These are phyloP conservation scores for Paramisgurnus dabryanus DNA, from an alignment of 2,113 vertebrate genomes.

Conservation along the genomic window DNA sequence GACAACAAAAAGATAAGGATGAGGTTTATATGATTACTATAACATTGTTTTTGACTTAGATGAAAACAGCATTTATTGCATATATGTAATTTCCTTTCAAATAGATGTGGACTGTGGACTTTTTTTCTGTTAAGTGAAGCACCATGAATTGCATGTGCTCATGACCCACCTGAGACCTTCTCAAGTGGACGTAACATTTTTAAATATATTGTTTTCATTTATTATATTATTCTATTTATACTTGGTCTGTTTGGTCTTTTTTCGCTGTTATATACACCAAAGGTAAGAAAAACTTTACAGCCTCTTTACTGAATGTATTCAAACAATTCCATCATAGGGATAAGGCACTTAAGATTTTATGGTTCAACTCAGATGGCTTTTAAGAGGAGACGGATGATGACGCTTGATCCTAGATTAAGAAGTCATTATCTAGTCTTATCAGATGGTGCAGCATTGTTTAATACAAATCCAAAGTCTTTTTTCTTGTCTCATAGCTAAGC, in stretches of 20 bases:
- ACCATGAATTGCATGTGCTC: too few species aligned
- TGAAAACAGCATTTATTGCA: too few species aligned
- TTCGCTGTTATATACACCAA: neutral
- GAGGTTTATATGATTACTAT: too few species aligned
- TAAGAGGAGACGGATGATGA: neutral
- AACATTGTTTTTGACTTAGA: too few species aligned
- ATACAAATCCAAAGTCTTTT: constrained; percentile 49
- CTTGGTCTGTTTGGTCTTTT: too few species aligned
- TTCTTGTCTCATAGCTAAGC: constrained; percentile 52
- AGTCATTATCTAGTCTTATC: constrained; percentile 27
- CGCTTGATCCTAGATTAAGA: constrained; percentile 28
- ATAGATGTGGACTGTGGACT: neutral
- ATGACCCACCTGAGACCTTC: too few species aligned
- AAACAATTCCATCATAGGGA: constrained; percentile 3
- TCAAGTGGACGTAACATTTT: too few species aligned
- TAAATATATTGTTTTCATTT: too few species aligned
- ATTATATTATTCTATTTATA: too few species aligned
- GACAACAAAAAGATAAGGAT: too few species aligned
- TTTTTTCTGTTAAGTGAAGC: too few species aligned
- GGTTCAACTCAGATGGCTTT: constrained; percentile 3
- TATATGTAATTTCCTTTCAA: neutral
- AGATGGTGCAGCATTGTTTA: constrained; percentile 25
- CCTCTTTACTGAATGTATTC: neutral
- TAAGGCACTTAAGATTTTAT: constrained; percentile 2
- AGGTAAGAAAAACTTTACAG: too few species aligned